Percentiles rank a stretch among this genome's conserved stretches.
Conservation (phyloP, 2,797 vertebrate genomes). For the Acipenser ruthenus region DNA sequence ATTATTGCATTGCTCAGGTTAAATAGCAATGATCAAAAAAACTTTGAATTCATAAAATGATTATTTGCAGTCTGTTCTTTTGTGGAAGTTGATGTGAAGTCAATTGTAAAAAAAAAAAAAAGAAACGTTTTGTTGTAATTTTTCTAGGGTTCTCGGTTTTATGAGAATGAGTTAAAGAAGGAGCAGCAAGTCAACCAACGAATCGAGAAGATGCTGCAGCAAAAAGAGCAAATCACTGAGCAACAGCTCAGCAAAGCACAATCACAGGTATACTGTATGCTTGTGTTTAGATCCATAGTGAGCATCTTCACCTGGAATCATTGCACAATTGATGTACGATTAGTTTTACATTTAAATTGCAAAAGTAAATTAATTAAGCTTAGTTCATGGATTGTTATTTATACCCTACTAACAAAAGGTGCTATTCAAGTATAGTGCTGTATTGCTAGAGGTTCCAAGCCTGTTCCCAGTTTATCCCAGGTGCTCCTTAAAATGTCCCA, state of each 20-base stretch:
- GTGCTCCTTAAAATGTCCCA: no score
- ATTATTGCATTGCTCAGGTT: no score
- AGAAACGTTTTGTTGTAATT: slow-evolving; percentile 16
- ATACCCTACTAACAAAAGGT: background rate
- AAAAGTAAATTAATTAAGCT: background rate
- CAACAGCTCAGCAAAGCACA: slow-evolving; percentile 58
- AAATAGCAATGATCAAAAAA: no score
- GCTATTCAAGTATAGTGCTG: background rate
- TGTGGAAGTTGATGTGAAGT: no score
- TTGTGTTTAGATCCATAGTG: no score
- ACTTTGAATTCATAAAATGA: no score
- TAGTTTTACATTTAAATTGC: background rate
- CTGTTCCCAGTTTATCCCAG: no score
- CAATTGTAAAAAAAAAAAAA: background rate
- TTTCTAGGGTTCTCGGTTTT: slow-evolving; percentile 62
- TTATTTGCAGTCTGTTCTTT: no score
- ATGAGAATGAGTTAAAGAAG: slow-evolving; percentile 75
- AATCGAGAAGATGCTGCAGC: slow-evolving; percentile 62
- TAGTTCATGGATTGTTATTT: background rate
- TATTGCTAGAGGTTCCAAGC: no score
- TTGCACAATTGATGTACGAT: background rate
- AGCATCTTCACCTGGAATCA: background rate
- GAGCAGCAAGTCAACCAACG: slow-evolving; percentile 63
- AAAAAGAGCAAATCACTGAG: slow-evolving; percentile 55
- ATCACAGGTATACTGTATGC: slow-evolving; percentile 46